Percentiles rank a stretch among this genome's conserved stretches.
phyloP scores from a whole-genome alignment of 1,140 invertebrate genomes.

The Drosophila virilis region DNA sequence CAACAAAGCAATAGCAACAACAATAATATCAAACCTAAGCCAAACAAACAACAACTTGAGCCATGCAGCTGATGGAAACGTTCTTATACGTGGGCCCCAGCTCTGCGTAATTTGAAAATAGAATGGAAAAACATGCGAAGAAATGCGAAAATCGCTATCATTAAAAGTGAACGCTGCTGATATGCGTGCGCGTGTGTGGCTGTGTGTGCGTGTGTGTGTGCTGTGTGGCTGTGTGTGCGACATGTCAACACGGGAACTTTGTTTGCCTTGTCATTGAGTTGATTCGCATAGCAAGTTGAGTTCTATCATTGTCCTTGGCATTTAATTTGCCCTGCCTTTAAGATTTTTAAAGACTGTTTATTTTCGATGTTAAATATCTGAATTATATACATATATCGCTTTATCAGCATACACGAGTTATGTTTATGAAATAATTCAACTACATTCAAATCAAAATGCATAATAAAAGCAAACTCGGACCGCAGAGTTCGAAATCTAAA shows the following conservation, averaged over 20 bases:
- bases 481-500: no score
- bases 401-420: no score
- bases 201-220: neutral
- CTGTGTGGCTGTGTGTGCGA: neutral
- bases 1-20: conserved; percentile 11
- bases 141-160: conserved; percentile 57
- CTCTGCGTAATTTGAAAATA: conserved; percentile 26
- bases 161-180: conserved; percentile 54
- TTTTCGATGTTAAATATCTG: neutral
- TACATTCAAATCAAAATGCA: no score
- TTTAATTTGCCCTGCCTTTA: conserved; percentile 6
- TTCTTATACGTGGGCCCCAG: conserved; percentile 1
- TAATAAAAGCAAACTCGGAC: no score
- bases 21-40: neutral
- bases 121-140: conserved; percentile 19
- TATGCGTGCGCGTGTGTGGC: neutral
- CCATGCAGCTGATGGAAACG: neutral
- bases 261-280: conserved; percentile 16
- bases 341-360: neutral
- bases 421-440: no score
- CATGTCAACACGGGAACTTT: conserved; percentile 24
- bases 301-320: conserved; percentile 15
- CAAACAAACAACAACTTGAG: conserved; percentile 7
- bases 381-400: no score
- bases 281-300: conserved; percentile 4